Evolutionary conservation across 35 echinoderm and acorn worm genomes (phyloP).

Genomic region (Nesometra sesokonis): DNA sequence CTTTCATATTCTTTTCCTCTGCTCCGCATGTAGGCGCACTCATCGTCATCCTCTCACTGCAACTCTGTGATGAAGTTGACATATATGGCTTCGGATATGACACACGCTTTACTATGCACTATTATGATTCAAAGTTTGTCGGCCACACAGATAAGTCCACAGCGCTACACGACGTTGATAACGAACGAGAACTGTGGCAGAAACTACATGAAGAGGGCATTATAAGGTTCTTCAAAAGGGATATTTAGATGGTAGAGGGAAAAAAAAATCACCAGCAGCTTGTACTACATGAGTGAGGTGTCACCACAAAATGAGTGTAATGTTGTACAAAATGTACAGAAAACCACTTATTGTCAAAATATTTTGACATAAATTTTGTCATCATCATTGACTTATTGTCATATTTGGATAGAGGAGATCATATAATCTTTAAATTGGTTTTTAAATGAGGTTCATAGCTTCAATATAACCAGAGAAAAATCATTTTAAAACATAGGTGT

Average conservation of each 20-base stretch:
- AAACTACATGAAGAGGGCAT: constrained; percentile 86
- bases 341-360: too few relatives aligned
- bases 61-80: constrained; percentile 85
- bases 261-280: too few relatives aligned
- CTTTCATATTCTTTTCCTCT: not conserved
- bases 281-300: too few relatives aligned
- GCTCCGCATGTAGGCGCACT: constrained; percentile 57
- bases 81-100: constrained; percentile 98
- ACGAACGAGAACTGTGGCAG: constrained; percentile 80
- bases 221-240: constrained; percentile 79
- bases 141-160: constrained; percentile 64
- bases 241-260: not conserved
- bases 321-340: too few relatives aligned
- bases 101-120: constrained; percentile 79
- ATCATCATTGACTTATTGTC: too few relatives aligned
- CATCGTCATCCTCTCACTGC: constrained; percentile 65
- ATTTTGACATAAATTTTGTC: too few relatives aligned
- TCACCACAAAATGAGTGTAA: too few relatives aligned
- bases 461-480: too few relatives aligned
- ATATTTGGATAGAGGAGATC: too few relatives aligned
- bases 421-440: too few relatives aligned
- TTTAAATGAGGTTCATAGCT: too few relatives aligned
- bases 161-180: constrained; percentile 79
- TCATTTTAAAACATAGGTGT: too few relatives aligned
- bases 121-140: constrained; percentile 80